Evolutionary conservation across 2,113 vertebrate genomes (phyloP).

Genomic region (Chlamydotis undulata): DNA sequence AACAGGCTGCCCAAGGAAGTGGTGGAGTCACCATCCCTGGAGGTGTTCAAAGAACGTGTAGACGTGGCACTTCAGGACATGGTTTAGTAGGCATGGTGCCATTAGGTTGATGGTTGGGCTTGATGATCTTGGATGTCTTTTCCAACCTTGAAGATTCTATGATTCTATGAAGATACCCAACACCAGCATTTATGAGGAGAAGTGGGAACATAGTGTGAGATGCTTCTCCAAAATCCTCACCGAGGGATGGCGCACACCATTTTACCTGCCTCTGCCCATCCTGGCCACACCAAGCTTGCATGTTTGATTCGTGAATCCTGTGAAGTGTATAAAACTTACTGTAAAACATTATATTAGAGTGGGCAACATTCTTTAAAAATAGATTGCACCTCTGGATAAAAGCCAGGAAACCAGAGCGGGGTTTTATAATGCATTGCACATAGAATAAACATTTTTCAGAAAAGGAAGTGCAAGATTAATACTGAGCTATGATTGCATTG

Average conservation of each 20-base stretch:
- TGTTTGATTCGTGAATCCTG: too few species aligned
- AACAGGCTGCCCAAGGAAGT: too few species aligned
- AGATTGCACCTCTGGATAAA: background rate
- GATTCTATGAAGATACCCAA: too few species aligned
- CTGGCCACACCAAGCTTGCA: rapidly evolving
- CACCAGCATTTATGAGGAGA: background rate
- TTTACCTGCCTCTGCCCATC: rapidly evolving
- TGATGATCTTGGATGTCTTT: too few species aligned
- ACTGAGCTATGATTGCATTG: background rate
- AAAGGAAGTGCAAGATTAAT: background rate
- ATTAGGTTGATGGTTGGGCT: too few species aligned
- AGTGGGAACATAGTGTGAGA: rapidly evolving
- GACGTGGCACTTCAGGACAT: too few species aligned
- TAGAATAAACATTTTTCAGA: background rate
- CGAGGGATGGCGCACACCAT: rapidly evolving
- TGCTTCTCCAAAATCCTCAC: rapidly evolving
- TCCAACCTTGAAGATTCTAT: too few species aligned
- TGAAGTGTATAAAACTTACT: background rate
- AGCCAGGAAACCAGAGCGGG: background rate
- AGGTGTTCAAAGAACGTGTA: too few species aligned
- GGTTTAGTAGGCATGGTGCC: too few species aligned
- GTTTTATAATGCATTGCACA: background rate
- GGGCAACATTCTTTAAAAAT: background rate
- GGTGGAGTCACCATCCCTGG: too few species aligned
- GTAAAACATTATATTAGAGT: background rate